Percentiles rank a stretch among this genome's conserved stretches.
Conservation (phyloP, 2,888 invertebrate species). For the Cerceris ruficornis region DNA sequence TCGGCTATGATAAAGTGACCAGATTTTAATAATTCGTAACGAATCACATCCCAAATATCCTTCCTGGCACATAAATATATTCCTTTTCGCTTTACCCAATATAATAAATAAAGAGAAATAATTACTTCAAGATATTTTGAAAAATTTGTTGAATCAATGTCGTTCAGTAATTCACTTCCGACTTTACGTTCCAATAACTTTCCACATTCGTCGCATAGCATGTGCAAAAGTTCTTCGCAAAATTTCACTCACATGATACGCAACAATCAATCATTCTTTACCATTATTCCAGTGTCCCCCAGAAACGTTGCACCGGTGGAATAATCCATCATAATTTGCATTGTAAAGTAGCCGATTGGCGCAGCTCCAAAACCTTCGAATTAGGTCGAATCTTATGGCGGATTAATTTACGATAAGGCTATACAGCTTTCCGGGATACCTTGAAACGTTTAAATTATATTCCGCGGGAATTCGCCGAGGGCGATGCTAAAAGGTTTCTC, state of each 20-base stretch:
- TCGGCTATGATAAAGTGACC: no score
- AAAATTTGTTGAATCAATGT: no score
- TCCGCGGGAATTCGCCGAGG: not conserved
- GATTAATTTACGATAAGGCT: constrained; percentile 27
- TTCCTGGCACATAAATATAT: no score
- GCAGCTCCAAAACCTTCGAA: constrained; percentile 39
- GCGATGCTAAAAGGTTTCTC: not conserved
- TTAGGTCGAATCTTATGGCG: constrained; percentile 39
- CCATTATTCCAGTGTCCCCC: constrained; percentile 20
- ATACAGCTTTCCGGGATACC: constrained; percentile 4
- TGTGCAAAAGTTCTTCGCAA: not conserved
- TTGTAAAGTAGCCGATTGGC: constrained; percentile 45
- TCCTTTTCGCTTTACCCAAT: no score
- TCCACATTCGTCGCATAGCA: not conserved
- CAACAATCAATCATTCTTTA: constrained; percentile 41
- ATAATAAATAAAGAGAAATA: no score
- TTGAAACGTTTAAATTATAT: not conserved
- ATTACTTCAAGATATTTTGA: no score
- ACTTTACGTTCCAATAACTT: not conserved
- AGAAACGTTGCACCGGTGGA: constrained; percentile 25
- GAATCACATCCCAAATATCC: no score
- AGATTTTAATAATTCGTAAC: no score
- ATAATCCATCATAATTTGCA: constrained; percentile 53
- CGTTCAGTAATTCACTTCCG: no score
- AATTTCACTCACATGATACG: constrained; percentile 6